Conservation (phyloP, 2,113 vertebrate species). For the Ageneiosus marmoratus region DNA sequence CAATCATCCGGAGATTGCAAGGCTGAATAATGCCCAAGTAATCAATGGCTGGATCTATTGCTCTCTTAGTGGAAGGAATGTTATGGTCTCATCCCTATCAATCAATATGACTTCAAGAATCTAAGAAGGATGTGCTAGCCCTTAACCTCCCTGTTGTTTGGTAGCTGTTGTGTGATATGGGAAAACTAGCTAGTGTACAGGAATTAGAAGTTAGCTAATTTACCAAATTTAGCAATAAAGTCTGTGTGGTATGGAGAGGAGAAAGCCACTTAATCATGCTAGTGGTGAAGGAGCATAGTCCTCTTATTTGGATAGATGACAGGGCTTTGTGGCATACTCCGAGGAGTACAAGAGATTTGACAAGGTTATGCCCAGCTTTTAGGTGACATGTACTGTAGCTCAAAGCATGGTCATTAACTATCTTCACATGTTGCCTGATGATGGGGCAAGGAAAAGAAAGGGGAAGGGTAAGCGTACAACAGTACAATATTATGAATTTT, state of each 20-base stretch:
- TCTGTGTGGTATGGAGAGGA: neutral
- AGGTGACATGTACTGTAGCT: neutral
- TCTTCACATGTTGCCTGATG: neutral
- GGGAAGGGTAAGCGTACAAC: neutral
- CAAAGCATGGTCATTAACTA: neutral
- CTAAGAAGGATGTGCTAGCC: neutral
- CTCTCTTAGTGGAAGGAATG: neutral
- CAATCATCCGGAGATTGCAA: neutral
- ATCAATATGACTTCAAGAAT: neutral
- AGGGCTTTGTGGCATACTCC: neutral
- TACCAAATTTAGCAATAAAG: neutral
- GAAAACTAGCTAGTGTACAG: neutral
- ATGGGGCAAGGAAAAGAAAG: neutral
- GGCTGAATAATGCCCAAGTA: neutral
- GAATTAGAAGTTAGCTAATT: neutral
- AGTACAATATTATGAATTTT: neutral
- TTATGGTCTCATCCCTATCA: neutral
- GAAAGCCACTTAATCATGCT: neutral
- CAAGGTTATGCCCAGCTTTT: neutral
- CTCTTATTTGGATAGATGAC: neutral
- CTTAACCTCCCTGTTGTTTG: neutral
- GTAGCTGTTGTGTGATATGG: neutral
- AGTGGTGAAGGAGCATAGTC: neutral
- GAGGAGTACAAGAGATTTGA: neutral
- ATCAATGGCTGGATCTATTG: neutral